Conservation (phyloP, 2,113 vertebrate genomes). For the Ailurus styani region DNA sequence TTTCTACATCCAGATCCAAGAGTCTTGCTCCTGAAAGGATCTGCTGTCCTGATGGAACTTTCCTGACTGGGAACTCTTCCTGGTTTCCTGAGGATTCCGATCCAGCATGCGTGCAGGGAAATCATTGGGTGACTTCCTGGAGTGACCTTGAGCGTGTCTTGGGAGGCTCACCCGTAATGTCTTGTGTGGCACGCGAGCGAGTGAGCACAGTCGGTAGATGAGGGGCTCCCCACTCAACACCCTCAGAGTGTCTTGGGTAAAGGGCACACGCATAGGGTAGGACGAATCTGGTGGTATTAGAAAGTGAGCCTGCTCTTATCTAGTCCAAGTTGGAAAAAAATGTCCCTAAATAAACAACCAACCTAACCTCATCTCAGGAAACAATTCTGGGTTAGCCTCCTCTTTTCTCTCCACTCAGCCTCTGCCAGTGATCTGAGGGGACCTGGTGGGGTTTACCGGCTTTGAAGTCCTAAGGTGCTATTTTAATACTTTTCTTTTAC, state of each 20-base stretch:
- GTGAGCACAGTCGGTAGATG: not conserved
- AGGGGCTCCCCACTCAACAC: not conserved
- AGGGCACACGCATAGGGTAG: not conserved
- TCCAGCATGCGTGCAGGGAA: not conserved
- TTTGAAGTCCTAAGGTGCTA: slow-evolving; percentile 71
- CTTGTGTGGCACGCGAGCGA: not conserved
- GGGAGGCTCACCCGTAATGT: not conserved
- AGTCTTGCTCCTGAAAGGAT: not conserved
- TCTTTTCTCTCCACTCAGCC: not conserved
- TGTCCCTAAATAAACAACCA: not conserved
- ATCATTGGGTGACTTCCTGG: not conserved
- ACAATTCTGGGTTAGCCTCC: not conserved
- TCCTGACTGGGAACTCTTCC: not conserved
- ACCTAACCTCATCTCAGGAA: not conserved
- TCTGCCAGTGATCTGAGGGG: not conserved
- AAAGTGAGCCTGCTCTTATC: not conserved
- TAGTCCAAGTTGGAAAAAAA: not conserved
- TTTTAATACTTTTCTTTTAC: slow-evolving; percentile 64
- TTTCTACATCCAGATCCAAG: not conserved
- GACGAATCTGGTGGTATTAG: not conserved
- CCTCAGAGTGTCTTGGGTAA: not conserved
- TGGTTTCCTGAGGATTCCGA: not conserved
- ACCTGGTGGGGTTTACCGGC: slow-evolving; percentile 40
- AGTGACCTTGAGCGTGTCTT: not conserved
- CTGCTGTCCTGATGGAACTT: not conserved